Evolutionary conservation across 2,113 vertebrate species (phyloP).

Genomic region (Corythornis madagascariensis): DNA sequence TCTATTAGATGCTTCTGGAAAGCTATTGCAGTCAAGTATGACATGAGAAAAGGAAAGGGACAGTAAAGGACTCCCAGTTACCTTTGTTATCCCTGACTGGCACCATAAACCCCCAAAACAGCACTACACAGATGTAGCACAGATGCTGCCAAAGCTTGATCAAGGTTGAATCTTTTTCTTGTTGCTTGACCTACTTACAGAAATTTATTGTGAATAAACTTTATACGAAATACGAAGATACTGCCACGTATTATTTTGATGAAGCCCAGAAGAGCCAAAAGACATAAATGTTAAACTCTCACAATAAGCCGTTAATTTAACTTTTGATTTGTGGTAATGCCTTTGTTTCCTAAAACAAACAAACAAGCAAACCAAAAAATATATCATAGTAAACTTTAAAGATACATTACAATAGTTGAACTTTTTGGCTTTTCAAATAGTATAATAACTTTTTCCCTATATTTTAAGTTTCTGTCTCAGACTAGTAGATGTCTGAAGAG

Average conservation of each 20-base stretch:
- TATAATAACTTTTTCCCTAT: background rate
- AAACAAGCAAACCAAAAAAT: background rate
- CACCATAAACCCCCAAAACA: background rate
- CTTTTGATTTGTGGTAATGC: background rate
- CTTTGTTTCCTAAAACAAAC: background rate
- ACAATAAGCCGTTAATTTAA: background rate
- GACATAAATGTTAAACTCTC: background rate
- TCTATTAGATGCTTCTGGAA: background rate
- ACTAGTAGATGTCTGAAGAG: background rate
- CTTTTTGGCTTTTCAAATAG: background rate
- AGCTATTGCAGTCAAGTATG: background rate
- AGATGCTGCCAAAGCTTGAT: background rate
- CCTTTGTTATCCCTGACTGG: background rate
- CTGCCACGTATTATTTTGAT: background rate
- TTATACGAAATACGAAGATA: background rate
- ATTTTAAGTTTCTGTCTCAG: background rate
- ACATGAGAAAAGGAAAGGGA: background rate
- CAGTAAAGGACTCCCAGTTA: background rate
- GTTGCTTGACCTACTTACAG: background rate
- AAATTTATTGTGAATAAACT: background rate
- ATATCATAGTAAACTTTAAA: background rate
- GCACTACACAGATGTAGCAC: background rate
- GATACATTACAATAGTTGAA: background rate
- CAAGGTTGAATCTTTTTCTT: background rate
- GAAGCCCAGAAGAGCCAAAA: background rate